Evolutionary conservation across 1,140 invertebrate species (phyloP).

Genomic region (Propsilocerus akamusi): DNA sequence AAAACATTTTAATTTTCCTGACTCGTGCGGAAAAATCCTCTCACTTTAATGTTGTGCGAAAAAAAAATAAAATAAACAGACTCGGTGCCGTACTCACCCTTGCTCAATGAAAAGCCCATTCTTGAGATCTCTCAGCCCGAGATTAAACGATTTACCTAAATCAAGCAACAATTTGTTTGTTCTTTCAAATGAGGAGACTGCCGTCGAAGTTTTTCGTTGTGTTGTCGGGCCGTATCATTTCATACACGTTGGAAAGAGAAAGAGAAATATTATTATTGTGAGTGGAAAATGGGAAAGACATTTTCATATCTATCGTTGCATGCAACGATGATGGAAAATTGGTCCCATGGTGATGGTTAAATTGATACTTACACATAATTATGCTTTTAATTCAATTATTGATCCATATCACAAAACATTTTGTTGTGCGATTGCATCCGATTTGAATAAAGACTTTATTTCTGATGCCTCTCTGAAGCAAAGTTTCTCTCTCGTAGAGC

Average conservation of each 20-base stretch:
- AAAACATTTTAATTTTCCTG: slow-evolving; percentile 4
- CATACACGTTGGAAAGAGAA: too few relatives aligned
- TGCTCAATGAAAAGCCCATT: neutral
- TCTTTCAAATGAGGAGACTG: neutral
- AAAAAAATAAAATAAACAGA: neutral
- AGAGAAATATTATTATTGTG: neutral
- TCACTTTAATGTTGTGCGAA: neutral
- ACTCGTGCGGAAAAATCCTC: slow-evolving; percentile 3
- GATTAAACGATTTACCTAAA: neutral
- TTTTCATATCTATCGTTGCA: neutral
- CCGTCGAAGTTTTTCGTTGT: neutral
- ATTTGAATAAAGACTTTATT: too few relatives aligned
- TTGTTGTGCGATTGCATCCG: neutral
- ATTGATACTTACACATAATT: neutral
- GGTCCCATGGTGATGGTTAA: neutral
- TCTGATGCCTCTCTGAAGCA: neutral
- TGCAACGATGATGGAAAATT: neutral
- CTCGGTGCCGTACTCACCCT: neutral
- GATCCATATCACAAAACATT: neutral
- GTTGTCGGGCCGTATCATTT: neutral
- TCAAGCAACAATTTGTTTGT: slow-evolving; percentile 3
- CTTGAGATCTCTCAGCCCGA: neutral
- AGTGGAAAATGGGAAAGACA: neutral
- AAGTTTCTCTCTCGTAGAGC: neutral
- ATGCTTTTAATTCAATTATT: neutral